Evolutionary conservation across 2,113 vertebrate genomes (phyloP), one percentile per base, ranked within the genome.

Genomic region (Numida meleagris): DNA sequence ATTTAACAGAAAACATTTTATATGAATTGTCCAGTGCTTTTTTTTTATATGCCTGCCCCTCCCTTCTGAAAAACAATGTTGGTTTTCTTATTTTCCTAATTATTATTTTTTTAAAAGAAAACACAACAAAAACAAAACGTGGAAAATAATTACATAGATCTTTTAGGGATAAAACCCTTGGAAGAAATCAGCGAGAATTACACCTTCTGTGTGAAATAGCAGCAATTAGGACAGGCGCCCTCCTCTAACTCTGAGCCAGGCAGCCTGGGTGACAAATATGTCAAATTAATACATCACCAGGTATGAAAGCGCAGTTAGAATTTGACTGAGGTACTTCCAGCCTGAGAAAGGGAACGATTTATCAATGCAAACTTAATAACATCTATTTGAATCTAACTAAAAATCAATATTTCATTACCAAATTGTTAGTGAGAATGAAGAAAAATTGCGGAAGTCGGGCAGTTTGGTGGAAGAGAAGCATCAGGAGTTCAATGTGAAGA

Each of bases 341-440:
- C 98, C 98, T 94, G 98, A 97, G 98, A 98, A 98, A 98, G 98
- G 96, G 98, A 98, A 98, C 98, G 98, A 99, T 99, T 99, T 99
- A 99, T 99, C 99, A 99, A 99, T 99, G 99, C 99, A 99, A 99
- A 99, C 99, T 99, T 99, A 99, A 99, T 99, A 99, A 99, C 99
- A 99, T 99, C 99, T 99, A 99, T 99, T 99, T 99, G 99, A 99
- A 99, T 99, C 99, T 99, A 99, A 99, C 99, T 99, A 99, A 99
- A 99, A 99, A 99, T 99, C 99, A 99, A 99, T 99, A 99, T 99
- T 99, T 99, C 99, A 99, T 99, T 99, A 99, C 99, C 99, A 99
- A 99, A 99, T 99, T 99, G 99, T 99, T 99, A 99, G 99, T 97
- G 97, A 98, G 99, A 99, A 99, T 99, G 99, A 99, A 99, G 99